A percentile compares a stretch with the other conserved stretches of the same genome.
Conservation (phyloP, 2,797 vertebrate species). For the Smutsia gigantea region DNA sequence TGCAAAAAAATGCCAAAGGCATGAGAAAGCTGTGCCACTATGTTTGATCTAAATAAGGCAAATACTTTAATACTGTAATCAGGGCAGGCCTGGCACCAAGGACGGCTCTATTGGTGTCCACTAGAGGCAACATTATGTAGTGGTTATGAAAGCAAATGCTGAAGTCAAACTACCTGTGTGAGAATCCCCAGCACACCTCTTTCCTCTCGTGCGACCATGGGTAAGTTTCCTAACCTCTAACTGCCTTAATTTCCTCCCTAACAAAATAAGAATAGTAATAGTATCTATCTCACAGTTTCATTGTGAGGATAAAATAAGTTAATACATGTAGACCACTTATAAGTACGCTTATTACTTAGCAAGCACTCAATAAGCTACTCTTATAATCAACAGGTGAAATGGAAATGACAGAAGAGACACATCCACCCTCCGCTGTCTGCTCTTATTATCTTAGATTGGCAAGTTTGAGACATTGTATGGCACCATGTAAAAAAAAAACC, state of each 20-base stretch:
- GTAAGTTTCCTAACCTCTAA: background rate
- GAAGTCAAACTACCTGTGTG: background rate
- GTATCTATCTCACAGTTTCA: background rate
- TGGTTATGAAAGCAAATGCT: background rate
- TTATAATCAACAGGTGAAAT: background rate
- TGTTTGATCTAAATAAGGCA: background rate
- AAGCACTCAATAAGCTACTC: background rate
- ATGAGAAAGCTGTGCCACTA: background rate
- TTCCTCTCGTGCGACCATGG: background rate
- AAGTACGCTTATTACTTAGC: background rate
- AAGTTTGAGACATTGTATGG: background rate
- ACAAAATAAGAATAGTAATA: background rate
- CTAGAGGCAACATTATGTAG: background rate
- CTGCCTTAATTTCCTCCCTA: background rate
- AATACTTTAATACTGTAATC: background rate
- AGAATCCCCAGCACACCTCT: background rate
- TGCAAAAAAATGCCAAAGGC: conserved; percentile 6
- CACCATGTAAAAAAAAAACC: background rate
- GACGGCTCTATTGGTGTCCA: background rate
- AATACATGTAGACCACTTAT: background rate
- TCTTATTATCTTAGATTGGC: background rate
- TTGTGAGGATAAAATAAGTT: background rate
- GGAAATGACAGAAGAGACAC: background rate
- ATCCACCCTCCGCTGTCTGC: background rate
- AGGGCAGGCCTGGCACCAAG: background rate